Conservation (phyloP, 2,888 invertebrate genomes). For the Noctua pronuba region DNA sequence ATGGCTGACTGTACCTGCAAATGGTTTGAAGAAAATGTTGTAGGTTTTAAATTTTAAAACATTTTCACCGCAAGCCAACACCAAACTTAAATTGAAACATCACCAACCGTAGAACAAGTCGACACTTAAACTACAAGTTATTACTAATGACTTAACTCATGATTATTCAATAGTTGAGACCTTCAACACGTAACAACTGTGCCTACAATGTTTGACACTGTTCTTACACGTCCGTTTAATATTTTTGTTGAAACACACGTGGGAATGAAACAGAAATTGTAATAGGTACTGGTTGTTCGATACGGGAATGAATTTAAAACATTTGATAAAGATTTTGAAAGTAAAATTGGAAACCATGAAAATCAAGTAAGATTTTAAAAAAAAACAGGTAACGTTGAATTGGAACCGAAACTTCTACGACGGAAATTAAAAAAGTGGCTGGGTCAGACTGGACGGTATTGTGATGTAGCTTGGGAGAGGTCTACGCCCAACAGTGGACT, state of each 20-base stretch:
- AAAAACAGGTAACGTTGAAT: background rate
- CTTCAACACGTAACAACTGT: constrained; percentile 74
- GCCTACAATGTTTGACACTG: constrained; percentile 72
- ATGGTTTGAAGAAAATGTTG: background rate
- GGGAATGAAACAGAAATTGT: constrained; percentile 42
- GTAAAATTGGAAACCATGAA: background rate
- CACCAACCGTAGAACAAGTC: constrained; percentile 14
- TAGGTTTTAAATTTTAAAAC: background rate
- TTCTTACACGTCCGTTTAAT: constrained; percentile 35
- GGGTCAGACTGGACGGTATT: background rate
- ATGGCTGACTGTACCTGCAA: background rate
- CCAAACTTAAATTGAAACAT: background rate
- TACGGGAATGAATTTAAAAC: constrained; percentile 8
- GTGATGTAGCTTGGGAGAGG: background rate
- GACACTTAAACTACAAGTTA: constrained; percentile 29
- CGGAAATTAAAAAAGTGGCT: too few species aligned
- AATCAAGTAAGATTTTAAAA: background rate
- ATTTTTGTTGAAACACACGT: constrained; percentile 38
- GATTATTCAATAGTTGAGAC: constrained; percentile 69
- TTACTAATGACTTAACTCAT: constrained; percentile 64
- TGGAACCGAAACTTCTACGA: background rate
- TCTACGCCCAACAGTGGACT: background rate
- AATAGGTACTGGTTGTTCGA: constrained; percentile 9
- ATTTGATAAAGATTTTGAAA: background rate
- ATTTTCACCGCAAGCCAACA: too few species aligned